Percentiles rank a stretch among this genome's conserved stretches.
Evolutionary conservation across 2,888 invertebrate genomes (phyloP).

Genomic region (Lasioglossum lativentre): DNA sequence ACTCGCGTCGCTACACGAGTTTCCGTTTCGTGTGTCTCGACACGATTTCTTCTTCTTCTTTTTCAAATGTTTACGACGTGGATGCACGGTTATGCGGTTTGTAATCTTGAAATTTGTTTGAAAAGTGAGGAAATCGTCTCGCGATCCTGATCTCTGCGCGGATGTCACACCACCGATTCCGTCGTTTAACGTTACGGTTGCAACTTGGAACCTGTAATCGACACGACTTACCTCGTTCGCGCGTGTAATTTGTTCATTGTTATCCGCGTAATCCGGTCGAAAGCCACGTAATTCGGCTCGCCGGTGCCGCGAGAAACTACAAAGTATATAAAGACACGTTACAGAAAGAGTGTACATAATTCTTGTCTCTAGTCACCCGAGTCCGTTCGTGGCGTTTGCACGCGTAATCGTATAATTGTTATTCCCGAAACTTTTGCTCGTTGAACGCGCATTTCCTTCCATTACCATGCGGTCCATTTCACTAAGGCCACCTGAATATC

Average conservation of each 20-base stretch:
- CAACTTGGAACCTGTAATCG: constrained; percentile 18
- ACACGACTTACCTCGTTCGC: constrained; percentile 42
- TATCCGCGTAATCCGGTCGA: constrained; percentile 46
- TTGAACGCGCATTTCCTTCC: no score
- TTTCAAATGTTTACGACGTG: neutral
- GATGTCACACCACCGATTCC: neutral
- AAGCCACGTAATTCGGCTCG: neutral
- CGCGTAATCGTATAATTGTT: no score
- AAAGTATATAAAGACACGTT: constrained; percentile 61
- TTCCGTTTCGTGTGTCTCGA: constrained; percentile 4
- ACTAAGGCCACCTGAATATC: no score
- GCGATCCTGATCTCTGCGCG: constrained; percentile 21
- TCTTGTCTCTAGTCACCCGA: neutral
- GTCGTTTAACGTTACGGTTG: constrained; percentile 24
- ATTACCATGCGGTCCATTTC: no score
- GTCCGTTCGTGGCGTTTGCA: no score
- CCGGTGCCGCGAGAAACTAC: constrained; percentile 48
- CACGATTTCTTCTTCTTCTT: constrained; percentile 13
- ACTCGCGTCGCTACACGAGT: neutral
- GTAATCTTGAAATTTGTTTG: neutral
- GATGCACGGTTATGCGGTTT: neutral
- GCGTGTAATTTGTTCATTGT: constrained; percentile 44
- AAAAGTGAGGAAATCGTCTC: constrained; percentile 19
- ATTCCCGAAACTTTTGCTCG: no score
- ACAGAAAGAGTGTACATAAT: constrained; percentile 31